These are phyloP conservation scores for Nephrotoma flavescens DNA, from an alignment of 2,888 invertebrate genomes.

Conservation along the genomic window DNA sequence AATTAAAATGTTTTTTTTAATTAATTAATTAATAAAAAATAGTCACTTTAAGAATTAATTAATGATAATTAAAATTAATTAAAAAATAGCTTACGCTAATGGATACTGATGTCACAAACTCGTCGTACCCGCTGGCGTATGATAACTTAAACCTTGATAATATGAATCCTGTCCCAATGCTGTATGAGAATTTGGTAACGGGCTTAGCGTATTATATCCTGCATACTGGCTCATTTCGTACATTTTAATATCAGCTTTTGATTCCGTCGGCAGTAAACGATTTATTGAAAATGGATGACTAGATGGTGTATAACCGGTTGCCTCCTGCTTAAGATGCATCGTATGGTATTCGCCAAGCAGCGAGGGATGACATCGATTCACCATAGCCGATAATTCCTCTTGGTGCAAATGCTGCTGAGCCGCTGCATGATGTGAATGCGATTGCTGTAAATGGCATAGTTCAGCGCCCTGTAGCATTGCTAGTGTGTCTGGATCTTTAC, in stretches of 20 bases:
- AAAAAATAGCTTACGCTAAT: conserved; percentile 51
- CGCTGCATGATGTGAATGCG: conserved; percentile 40
- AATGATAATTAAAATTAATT: conserved; percentile 5
- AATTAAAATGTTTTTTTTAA: not conserved
- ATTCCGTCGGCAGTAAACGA: conserved; percentile 73
- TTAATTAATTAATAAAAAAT: conserved; percentile 3
- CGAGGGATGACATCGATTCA: conserved; percentile 46
- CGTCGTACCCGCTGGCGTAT: conserved; percentile 51
- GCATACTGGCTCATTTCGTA: conserved; percentile 64
- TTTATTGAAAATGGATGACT: conserved; percentile 92
- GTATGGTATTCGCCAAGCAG: conserved; percentile 45
- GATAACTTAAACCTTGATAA: conserved; percentile 71
- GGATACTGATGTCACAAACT: conserved; percentile 85
- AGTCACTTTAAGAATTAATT: not conserved
- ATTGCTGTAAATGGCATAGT: conserved; percentile 40
- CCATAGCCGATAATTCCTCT: conserved; percentile 48
- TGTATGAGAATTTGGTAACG: conserved; percentile 45
- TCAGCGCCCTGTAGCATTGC: conserved; percentile 54
- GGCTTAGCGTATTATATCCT: conserved; percentile 46
- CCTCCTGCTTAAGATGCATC: conserved; percentile 61
- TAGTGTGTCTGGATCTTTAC: conserved; percentile 47
- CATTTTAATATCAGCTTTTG: conserved; percentile 84
- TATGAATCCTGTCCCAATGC: conserved; percentile 58
- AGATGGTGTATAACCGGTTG: conserved; percentile 62
- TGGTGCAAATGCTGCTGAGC: conserved; percentile 37